Conservation (phyloP, 2,888 invertebrate genomes). For the Sesia apiformis region DNA sequence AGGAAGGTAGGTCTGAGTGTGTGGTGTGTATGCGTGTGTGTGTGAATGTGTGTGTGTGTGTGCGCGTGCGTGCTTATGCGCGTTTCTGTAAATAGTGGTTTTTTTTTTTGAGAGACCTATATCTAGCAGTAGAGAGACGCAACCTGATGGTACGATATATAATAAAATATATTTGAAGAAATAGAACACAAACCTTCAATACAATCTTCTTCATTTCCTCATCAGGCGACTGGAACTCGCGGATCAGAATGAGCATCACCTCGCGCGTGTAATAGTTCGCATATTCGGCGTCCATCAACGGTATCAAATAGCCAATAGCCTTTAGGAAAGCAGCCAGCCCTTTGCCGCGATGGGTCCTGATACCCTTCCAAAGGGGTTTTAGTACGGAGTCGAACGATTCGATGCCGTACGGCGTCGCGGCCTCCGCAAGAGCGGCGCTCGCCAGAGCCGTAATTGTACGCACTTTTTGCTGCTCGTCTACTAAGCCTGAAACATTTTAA, state of each 20-base stretch:
- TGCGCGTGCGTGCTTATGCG: no score
- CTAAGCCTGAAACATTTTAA: conserved; percentile 77
- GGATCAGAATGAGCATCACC: conserved; percentile 97
- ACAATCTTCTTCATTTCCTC: conserved; percentile 99
- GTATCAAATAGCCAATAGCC: conserved; percentile 99
- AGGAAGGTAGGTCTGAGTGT: no score
- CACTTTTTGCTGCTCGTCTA: conserved; percentile 99
- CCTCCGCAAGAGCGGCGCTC: conserved; percentile 98
- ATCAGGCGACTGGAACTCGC: conserved; percentile 99
- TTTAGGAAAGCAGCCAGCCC: conserved; percentile 99
- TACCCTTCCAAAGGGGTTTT: conserved; percentile 99
- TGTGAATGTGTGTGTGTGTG: no score
- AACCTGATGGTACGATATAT: background rate
- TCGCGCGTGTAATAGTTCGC: conserved; percentile 99
- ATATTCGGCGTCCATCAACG: conserved; percentile 99
- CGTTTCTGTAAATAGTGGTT: background rate
- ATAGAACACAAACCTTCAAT: conserved; percentile 83
- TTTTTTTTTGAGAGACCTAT: background rate
- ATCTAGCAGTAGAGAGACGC: background rate
- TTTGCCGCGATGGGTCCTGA: conserved; percentile 91
- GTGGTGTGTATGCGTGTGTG: no score
- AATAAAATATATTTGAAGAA: no score
- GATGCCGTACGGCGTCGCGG: conserved; percentile 99
- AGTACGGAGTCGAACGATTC: conserved; percentile 99
- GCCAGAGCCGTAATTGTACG: conserved; percentile 99